Evolutionary conservation across 37 sponge, comb jelly and placozoan genomes (phyloP).

Genomic region (Aphrocallistes beatrix): DNA sequence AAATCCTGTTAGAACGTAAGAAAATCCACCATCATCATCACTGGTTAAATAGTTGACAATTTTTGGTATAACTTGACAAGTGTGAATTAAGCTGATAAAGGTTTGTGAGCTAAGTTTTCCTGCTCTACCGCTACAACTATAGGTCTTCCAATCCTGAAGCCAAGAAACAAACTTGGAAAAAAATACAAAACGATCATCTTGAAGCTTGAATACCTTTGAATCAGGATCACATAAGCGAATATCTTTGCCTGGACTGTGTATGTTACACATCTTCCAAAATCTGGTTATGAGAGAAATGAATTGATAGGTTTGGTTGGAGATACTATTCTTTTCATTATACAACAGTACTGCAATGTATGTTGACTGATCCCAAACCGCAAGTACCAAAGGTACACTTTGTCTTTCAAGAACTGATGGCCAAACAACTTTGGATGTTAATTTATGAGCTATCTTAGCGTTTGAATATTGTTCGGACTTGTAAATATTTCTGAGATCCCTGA

Average conservation of each 20-base stretch:
- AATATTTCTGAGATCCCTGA: conserved; percentile 16
- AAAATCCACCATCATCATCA: neutral
- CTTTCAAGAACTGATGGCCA: conserved; percentile 20
- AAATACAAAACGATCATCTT: neutral
- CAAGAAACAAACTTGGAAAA: conserved; percentile 8
- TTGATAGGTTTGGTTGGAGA: conserved; percentile 2
- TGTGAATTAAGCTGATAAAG: conserved; percentile 7
- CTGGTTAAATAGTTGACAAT: conserved; percentile 1
- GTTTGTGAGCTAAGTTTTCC: conserved; percentile 13
- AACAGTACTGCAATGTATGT: neutral
- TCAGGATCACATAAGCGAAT: conserved; percentile 5
- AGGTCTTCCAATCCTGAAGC: conserved; percentile 14
- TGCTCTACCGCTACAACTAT: neutral
- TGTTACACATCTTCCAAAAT: conserved; percentile 13
- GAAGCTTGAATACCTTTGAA: neutral
- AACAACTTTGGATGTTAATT: conserved; percentile 16
- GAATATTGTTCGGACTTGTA: conserved; percentile 15
- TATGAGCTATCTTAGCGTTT: conserved; percentile 11
- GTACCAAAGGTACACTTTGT: conserved; percentile 4
- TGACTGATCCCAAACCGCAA: conserved; percentile 19
- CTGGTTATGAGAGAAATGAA: conserved; percentile 4
- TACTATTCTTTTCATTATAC: conserved; percentile 10
- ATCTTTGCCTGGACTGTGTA: conserved; percentile 17
- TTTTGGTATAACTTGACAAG: conserved; percentile 10
- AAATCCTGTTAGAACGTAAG: conserved; percentile 16